Evolutionary conservation across 2,113 vertebrate species (phyloP).

Genomic region (Alectura lathami): DNA sequence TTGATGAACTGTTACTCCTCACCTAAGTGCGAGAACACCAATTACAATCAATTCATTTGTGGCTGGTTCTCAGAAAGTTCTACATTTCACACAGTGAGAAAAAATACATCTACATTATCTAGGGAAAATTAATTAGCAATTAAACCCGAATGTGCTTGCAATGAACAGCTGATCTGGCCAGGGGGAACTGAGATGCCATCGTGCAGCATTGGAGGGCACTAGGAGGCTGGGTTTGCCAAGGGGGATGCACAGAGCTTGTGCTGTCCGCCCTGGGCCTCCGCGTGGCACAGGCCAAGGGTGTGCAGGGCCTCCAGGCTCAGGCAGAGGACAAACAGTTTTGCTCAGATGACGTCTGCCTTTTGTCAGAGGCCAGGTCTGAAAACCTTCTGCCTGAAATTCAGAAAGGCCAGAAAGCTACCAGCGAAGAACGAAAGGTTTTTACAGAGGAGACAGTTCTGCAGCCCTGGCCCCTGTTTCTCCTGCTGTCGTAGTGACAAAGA

Average conservation of each 20-base stretch:
- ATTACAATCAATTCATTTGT: neutral
- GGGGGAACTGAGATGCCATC: neutral
- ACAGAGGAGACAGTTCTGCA: neutral
- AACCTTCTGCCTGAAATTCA: neutral
- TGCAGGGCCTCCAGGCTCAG: neutral
- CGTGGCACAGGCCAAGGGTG: neutral
- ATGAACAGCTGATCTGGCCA: neutral
- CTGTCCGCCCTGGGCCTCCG: neutral
- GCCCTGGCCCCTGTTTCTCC: neutral
- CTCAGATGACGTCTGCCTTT: neutral
- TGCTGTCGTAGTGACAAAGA: neutral
- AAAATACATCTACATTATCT: neutral
- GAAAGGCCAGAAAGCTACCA: neutral
- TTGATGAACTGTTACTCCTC: slow-evolving; percentile 43
- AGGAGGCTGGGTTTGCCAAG: neutral
- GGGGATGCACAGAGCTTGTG: neutral
- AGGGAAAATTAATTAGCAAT: slow-evolving; percentile 39
- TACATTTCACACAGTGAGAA: neutral
- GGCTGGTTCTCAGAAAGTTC: neutral
- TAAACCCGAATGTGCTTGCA: neutral
- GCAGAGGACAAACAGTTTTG: neutral
- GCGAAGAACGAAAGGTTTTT: neutral
- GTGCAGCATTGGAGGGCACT: neutral
- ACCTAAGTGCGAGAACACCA: neutral
- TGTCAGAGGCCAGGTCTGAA: neutral